These are phyloP conservation scores for Phania funesta DNA, from an alignment of 2,888 invertebrate genomes.

Conservation along the genomic window DNA sequence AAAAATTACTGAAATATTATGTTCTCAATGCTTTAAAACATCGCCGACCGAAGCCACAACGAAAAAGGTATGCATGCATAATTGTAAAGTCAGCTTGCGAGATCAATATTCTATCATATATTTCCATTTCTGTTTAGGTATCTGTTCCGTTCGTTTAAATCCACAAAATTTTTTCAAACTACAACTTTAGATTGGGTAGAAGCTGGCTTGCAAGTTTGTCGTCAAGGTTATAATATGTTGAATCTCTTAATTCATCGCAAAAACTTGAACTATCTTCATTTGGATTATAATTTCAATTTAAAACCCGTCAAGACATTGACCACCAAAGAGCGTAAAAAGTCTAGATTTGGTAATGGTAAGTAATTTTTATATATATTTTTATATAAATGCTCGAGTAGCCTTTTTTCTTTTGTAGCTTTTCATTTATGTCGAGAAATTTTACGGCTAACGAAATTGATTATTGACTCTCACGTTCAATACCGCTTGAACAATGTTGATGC, in stretches of 20 bases:
- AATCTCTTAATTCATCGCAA: slow-evolving; percentile 99
- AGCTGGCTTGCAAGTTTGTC: slow-evolving; percentile 97
- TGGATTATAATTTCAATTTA: slow-evolving; percentile 99
- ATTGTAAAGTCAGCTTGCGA: neutral
- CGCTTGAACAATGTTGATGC: slow-evolving; percentile 99
- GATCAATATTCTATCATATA: neutral
- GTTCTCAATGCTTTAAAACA: slow-evolving; percentile 99
- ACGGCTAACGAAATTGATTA: slow-evolving; percentile 98
- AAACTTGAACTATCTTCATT: slow-evolving; percentile 99
- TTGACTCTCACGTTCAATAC: slow-evolving; percentile 99
- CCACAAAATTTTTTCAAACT: slow-evolving; percentile 99
- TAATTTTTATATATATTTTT: neutral
- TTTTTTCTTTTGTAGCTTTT: slow-evolving; percentile 86
- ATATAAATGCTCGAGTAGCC: neutral
- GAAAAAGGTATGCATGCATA: slow-evolving; percentile 86
- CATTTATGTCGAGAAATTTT: slow-evolving; percentile 99
- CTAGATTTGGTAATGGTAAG: slow-evolving; percentile 95
- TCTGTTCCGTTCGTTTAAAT: slow-evolving; percentile 98
- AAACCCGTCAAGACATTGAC: slow-evolving; percentile 99
- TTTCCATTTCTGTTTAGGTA: slow-evolving; percentile 82
- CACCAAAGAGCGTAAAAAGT: slow-evolving; percentile 99
- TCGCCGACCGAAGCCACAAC: slow-evolving; percentile 98
- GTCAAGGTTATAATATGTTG: slow-evolving; percentile 99
- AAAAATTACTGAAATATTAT: slow-evolving; percentile 98
- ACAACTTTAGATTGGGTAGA: slow-evolving; percentile 99